Percentiles rank a stretch among this genome's conserved stretches.
phyloP scores from a whole-genome alignment of 2,797 vertebrate species.

The Myioborus miniatus region DNA sequence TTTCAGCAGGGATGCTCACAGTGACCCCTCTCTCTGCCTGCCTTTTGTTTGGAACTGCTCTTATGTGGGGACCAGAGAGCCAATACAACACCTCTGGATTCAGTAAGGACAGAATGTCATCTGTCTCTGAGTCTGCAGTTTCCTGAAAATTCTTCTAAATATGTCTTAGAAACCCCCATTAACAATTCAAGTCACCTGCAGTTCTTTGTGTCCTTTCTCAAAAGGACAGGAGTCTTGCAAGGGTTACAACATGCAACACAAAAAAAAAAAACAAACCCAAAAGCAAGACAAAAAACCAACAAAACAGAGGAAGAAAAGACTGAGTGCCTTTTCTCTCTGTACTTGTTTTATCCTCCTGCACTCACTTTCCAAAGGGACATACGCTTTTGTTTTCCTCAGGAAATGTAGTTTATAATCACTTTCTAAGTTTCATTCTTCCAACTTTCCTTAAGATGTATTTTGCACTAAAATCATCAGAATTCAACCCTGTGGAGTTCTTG shows the following conservation, averaged over 20 bases:
- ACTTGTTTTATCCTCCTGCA: background rate
- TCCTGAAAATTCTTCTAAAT: background rate
- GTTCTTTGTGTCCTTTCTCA: background rate
- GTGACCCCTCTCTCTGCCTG: background rate
- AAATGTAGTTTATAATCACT: background rate
- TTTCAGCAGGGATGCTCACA: background rate
- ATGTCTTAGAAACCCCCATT: background rate
- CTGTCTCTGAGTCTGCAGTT: background rate
- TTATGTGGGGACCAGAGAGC: background rate
- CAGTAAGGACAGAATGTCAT: background rate
- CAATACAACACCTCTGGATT: rapidly evolving
- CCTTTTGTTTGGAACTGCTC: background rate
- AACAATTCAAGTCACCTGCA: background rate
- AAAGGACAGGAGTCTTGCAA: background rate
- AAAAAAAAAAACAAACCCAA: too few species aligned
- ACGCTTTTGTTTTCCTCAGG: background rate
- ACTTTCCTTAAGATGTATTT: background rate
- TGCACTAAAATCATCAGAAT: background rate
- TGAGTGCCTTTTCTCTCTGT: background rate
- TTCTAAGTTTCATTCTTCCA: background rate
- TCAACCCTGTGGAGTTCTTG: background rate
- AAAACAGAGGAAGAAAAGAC: background rate
- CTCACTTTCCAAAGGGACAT: background rate
- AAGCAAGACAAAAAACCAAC: background rate
- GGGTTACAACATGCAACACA: background rate